Evolutionary conservation across 1,140 invertebrate genomes (phyloP), one percentile per base, ranked within the genome.

Genomic region (Drosophila eugracilis): DNA sequence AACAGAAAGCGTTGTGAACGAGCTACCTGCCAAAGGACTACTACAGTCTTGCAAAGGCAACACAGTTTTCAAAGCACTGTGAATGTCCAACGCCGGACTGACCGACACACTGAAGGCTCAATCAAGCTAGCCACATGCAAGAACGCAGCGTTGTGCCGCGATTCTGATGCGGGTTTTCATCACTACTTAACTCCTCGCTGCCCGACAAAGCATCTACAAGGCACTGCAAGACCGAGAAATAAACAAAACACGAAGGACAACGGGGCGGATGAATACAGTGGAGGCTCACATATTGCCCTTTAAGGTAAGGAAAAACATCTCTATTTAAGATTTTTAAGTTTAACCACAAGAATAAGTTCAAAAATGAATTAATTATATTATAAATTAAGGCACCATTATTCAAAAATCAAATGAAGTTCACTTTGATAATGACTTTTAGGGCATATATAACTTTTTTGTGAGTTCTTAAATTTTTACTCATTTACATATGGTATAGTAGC

Each of bases 71-170:
- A 42, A 75, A 59, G 39, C 65, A 63, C 45, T 77, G 73, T 36
- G 12, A 41, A 17, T 45, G 60, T 39, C 47, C 39, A 6, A 41
- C 9, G 14, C 36, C 36, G 7, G 3, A 0, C 26, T 26, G 22
- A 14, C 30, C 26, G n/a, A 52, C 44, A 26, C 22, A 24, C 42
- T 39, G 50, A 36, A 22, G 57, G 32, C 39, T 22, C 57, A 48
- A 49, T 78, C 58, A 85, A 86, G 81, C 67, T 48, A 85, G 77
- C 81, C 81, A 86, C 81, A 85, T 88, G 81, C 81, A 85, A 77
- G 81, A 77, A 58, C 41, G 62, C 67, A 62, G 44, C 28, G 44
- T 49, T 47, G 50, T 28, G 41, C 47, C 75, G 39, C 55, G 53
- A 66, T 72, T 84, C 36, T 28, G 65, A 42, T 45, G 32, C 47